A percentile compares a stretch with the other conserved stretches of the same genome.
Conservation (phyloP, 2,888 invertebrate genomes). For the Didymodactylos carnosus region DNA sequence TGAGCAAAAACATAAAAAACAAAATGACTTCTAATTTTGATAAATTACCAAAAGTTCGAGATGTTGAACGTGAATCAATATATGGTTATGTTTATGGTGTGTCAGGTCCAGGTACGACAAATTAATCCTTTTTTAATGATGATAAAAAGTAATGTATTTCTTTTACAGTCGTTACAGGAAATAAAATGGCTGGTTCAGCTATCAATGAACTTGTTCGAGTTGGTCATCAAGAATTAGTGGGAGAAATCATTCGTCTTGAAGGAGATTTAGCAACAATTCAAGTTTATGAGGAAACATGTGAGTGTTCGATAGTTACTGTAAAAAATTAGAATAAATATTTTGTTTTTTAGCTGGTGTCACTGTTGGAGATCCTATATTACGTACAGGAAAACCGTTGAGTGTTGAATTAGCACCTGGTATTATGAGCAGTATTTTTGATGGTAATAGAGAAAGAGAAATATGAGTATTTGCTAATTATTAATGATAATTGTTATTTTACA, state of each 20-base stretch:
- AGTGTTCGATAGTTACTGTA: neutral
- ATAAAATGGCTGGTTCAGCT: constrained; percentile 95
- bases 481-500: constrained; percentile 19
- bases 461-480: neutral
- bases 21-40: constrained; percentile 38
- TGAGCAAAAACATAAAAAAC: too few relatives aligned
- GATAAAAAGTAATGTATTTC: neutral
- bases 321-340: constrained; percentile 26
- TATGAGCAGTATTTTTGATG: constrained; percentile 96
- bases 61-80: constrained; percentile 63
- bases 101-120: constrained; percentile 71
- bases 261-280: constrained; percentile 99
- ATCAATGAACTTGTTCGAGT: constrained; percentile 98
- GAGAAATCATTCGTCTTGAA: constrained; percentile 97
- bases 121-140: neutral
- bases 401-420: constrained; percentile 97
- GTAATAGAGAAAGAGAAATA: constrained; percentile 38
- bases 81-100: constrained; percentile 92
- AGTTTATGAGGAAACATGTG: constrained; percentile 49
- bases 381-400: constrained; percentile 93
- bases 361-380: constrained; percentile 90
- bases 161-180: constrained; percentile 76
- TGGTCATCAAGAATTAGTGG: constrained; percentile 88
- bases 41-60: constrained; percentile 30
- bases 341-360: constrained; percentile 66